Evolutionary conservation across 2,797 vertebrate genomes (phyloP).

Genomic region (Decapterus maruadsi): DNA sequence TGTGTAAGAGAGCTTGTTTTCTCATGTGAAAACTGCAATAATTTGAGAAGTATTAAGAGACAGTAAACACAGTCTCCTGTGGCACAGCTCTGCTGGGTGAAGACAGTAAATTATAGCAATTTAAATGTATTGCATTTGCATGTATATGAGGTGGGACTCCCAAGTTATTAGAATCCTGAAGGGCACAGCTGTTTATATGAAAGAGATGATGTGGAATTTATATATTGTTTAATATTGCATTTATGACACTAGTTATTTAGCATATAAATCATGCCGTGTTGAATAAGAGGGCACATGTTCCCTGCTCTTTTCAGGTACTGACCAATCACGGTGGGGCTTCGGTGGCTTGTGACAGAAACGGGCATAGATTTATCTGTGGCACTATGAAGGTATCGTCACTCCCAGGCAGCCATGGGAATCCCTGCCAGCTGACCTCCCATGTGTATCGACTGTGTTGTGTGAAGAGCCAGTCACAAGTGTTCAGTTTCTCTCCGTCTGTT

Average conservation of each 20-base stretch:
- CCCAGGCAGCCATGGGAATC: slow-evolving; percentile 36
- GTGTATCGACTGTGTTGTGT: slow-evolving; percentile 54
- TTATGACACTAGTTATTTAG: not conserved
- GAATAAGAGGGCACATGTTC: slow-evolving; percentile 27
- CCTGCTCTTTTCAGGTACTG: slow-evolving; percentile 79
- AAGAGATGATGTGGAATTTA: not conserved
- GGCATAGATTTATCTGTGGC: slow-evolving; percentile 29
- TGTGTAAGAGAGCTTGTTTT: not conserved
- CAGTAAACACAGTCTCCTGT: not conserved
- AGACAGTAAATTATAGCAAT: not conserved
- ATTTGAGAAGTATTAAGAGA: not conserved
- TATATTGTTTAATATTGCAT: slow-evolving; percentile 6
- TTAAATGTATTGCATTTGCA: slow-evolving; percentile 32
- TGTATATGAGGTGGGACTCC: slow-evolving; percentile 25
- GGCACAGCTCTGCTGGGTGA: slow-evolving; percentile 6
- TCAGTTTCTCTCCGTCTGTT: slow-evolving; percentile 32
- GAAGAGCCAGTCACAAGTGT: slow-evolving; percentile 59
- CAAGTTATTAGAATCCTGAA: slow-evolving; percentile 1
- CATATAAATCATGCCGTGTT: slow-evolving; percentile 8
- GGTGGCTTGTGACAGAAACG: slow-evolving; percentile 26
- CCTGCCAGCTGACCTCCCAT: slow-evolving; percentile 52
- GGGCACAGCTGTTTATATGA: slow-evolving; percentile 18
- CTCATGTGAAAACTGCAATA: not conserved
- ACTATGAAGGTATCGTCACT: slow-evolving; percentile 49
- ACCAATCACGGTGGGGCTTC: slow-evolving; percentile 40